phyloP scores from a whole-genome alignment of 2,888 invertebrate genomes.

The Ametastegia equiseti region DNA sequence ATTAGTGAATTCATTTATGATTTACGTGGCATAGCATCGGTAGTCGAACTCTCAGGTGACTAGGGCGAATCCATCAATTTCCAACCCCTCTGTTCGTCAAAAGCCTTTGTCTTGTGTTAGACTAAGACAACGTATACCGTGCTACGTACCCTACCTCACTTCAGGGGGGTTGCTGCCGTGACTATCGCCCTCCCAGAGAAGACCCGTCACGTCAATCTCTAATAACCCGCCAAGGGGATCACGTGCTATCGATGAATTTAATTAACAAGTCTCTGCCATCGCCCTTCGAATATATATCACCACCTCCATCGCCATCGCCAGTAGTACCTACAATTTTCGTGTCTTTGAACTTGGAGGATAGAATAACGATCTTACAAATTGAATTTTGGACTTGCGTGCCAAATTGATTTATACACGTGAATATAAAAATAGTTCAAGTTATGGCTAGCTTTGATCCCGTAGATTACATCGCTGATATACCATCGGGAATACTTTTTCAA shows the following conservation, averaged over 20 bases:
- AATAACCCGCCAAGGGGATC: slow-evolving; percentile 49
- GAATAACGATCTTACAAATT: slow-evolving; percentile 29
- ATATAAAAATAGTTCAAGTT: background rate
- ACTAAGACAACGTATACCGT: slow-evolving; percentile 45
- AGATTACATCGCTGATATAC: background rate
- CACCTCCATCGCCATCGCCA: slow-evolving; percentile 14
- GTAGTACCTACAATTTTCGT: slow-evolving; percentile 19
- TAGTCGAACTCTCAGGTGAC: slow-evolving; percentile 32
- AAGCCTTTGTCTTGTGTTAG: slow-evolving; percentile 45
- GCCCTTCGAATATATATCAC: slow-evolving; percentile 40
- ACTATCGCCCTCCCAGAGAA: slow-evolving; percentile 35
- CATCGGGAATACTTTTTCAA: background rate
- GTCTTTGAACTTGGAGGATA: slow-evolving; percentile 25
- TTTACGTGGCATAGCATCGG: background rate
- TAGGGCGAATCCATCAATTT: slow-evolving; percentile 47
- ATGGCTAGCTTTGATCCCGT: slow-evolving; percentile 19
- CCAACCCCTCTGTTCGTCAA: slow-evolving; percentile 42
- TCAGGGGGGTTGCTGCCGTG: slow-evolving; percentile 33
- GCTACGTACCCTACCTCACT: slow-evolving; percentile 17
- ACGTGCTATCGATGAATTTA: slow-evolving; percentile 51
- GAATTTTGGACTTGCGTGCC: slow-evolving; percentile 26
- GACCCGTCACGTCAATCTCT: slow-evolving; percentile 50
- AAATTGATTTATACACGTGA: background rate
- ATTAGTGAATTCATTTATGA: background rate
- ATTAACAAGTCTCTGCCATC: slow-evolving; percentile 49